Conservation (phyloP, 2,113 vertebrate genomes). For the Tragelaphus strepsiceros region DNA sequence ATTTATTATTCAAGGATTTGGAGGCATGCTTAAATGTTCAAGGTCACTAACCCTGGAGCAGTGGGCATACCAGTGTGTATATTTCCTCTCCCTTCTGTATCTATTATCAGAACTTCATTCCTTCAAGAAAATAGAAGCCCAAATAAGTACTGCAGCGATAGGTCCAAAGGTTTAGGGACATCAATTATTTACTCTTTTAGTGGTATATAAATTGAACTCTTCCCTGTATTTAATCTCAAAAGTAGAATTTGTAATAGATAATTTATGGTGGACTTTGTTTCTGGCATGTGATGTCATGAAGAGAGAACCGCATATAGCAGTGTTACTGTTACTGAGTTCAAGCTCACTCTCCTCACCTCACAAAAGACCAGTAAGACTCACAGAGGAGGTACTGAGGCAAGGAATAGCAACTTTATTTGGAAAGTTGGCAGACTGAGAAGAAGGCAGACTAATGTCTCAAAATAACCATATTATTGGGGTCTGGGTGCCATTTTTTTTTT, state of each 20-base stretch:
- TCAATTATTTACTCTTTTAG: not conserved
- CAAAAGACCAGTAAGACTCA: too few relatives aligned
- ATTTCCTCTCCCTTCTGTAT: not conserved
- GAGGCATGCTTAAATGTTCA: not conserved
- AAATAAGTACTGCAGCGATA: not conserved
- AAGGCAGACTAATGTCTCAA: too few relatives aligned
- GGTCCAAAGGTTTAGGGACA: not conserved
- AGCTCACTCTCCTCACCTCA: too few relatives aligned
- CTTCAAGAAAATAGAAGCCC: not conserved
- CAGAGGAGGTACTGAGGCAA: not conserved
- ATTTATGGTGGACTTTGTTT: not conserved
- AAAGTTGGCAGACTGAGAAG: too few relatives aligned
- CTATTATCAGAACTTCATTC: not conserved
- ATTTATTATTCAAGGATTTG: not conserved
- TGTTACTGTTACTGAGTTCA: not conserved
- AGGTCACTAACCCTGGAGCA: not conserved
- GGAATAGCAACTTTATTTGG: too few relatives aligned
- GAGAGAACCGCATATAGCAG: not conserved
- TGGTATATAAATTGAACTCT: not conserved
- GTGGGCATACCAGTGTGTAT: accelerated
- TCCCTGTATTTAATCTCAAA: not conserved
- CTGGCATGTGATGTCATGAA: not conserved
- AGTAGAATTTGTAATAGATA: not conserved
- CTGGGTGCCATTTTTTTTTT: too few relatives aligned
- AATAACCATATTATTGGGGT: too few relatives aligned